Percentiles rank a stretch among this genome's conserved stretches.
Conservation (phyloP, 2,888 invertebrate species). For the Dasypogon diadema region DNA sequence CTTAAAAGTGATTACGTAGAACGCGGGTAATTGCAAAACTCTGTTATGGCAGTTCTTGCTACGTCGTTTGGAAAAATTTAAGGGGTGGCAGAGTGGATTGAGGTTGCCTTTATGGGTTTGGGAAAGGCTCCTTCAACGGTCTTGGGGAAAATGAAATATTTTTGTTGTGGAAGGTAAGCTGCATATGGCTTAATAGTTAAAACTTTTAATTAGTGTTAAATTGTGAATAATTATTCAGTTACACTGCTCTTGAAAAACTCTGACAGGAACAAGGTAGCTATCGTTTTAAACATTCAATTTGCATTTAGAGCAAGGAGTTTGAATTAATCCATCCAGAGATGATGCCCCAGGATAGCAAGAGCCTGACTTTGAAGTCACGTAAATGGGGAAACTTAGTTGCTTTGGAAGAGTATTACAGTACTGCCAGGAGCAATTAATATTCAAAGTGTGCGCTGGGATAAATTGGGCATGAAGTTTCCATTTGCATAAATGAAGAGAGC, state of each 20-base stretch:
- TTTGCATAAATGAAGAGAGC: slow-evolving; percentile 47
- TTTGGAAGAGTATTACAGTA: slow-evolving; percentile 4
- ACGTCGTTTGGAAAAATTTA: neutral
- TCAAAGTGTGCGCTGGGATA: slow-evolving; percentile 47
- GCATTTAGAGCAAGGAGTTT: slow-evolving; percentile 37
- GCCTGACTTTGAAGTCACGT: slow-evolving; percentile 41
- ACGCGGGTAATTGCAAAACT: neutral
- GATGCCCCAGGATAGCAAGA: neutral
- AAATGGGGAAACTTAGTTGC: slow-evolving; percentile 28
- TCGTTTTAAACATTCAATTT: slow-evolving; percentile 38
- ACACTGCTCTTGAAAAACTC: slow-evolving; percentile 10
- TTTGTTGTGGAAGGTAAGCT: neutral
- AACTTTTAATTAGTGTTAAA: slow-evolving; percentile 39
- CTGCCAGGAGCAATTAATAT: slow-evolving; percentile 48
- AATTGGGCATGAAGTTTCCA: slow-evolving; percentile 49
- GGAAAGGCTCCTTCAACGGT: neutral
- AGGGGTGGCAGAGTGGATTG: neutral
- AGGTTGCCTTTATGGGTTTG: neutral
- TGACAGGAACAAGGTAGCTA: neutral
- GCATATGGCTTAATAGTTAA: slow-evolving; percentile 8
- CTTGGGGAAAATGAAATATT: neutral
- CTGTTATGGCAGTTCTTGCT: neutral
- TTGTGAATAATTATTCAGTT: slow-evolving; percentile 32
- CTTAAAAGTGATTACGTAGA: neutral
- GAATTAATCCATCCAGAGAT: slow-evolving; percentile 32